phyloP scores from a whole-genome alignment of 2,113 vertebrate genomes.

The Gobiocypris rarus region DNA sequence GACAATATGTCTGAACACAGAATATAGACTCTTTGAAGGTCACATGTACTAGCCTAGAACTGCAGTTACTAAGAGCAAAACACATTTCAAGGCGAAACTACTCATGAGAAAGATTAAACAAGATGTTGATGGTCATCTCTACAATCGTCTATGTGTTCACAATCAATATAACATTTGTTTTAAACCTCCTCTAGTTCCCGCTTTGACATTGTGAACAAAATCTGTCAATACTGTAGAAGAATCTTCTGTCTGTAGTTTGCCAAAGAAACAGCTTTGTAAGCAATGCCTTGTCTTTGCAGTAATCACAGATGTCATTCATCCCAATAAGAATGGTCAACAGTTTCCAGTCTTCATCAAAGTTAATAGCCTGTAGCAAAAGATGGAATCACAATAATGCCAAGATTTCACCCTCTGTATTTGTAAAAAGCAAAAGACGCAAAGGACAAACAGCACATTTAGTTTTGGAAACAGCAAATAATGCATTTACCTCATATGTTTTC shows the following conservation, averaged over 20 bases:
- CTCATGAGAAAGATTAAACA: background rate
- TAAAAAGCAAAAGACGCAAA: background rate
- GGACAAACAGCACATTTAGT: background rate
- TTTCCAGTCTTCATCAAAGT: conserved; percentile 82
- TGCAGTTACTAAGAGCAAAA: background rate
- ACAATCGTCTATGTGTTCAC: background rate
- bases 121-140: background rate
- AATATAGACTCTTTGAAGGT: background rate
- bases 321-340: conserved; percentile 81
- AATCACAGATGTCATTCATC: conserved; percentile 83
- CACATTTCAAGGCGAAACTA: background rate
- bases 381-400: background rate
- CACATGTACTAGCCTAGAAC: background rate
- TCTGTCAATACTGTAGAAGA: conserved; percentile 37
- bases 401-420: background rate
- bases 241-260: conserved; percentile 24
- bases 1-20: background rate
- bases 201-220: conserved; percentile 29
- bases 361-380: conserved; percentile 67
- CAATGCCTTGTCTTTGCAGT: conserved; percentile 81
- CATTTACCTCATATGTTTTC: conserved; percentile 72
- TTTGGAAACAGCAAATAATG: background rate
- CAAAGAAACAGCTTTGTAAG: conserved; percentile 30
- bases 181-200: background rate
- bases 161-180: conserved; percentile 1